Conservation (phyloP, 2,797 vertebrate species). For the Microcaecilia unicolor region DNA sequence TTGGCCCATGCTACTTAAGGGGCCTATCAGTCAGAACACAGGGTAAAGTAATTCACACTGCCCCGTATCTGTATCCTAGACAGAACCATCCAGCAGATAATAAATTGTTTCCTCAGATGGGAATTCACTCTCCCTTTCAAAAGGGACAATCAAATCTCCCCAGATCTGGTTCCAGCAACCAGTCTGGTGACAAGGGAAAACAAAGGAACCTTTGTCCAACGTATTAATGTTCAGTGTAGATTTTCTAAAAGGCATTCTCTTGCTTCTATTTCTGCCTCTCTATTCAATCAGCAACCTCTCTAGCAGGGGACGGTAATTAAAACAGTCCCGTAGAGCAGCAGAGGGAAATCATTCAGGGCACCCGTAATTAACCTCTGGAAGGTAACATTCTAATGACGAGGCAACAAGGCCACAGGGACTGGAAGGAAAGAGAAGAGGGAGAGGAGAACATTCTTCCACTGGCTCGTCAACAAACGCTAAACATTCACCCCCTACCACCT, state of each 20-base stretch:
- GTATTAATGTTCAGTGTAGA: slow-evolving; percentile 14
- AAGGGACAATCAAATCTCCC: slow-evolving; percentile 32
- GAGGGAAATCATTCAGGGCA: slow-evolving; percentile 13
- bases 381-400: slow-evolving; percentile 17
- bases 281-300: slow-evolving; percentile 14
- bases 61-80: no score
- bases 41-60: no score
- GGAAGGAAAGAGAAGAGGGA: neutral
- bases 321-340: slow-evolving; percentile 25
- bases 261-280: slow-evolving; percentile 7
- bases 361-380: slow-evolving; percentile 49
- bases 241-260: slow-evolving; percentile 14
- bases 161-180: slow-evolving; percentile 19
- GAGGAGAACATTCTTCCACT: slow-evolving; percentile 4
- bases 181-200: slow-evolving; percentile 26
- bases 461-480: slow-evolving; percentile 9
- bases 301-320: slow-evolving; percentile 40
- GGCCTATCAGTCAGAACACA: no score
- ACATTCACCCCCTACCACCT: neutral
- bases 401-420: slow-evolving; percentile 13
- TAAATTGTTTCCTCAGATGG: slow-evolving; percentile 16
- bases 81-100: no score
- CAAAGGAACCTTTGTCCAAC: slow-evolving; percentile 24
- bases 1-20: no score
- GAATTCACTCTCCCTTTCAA: slow-evolving; percentile 17